Conservation (phyloP, 2,888 invertebrate species). For the Saturnia pavonia region DNA sequence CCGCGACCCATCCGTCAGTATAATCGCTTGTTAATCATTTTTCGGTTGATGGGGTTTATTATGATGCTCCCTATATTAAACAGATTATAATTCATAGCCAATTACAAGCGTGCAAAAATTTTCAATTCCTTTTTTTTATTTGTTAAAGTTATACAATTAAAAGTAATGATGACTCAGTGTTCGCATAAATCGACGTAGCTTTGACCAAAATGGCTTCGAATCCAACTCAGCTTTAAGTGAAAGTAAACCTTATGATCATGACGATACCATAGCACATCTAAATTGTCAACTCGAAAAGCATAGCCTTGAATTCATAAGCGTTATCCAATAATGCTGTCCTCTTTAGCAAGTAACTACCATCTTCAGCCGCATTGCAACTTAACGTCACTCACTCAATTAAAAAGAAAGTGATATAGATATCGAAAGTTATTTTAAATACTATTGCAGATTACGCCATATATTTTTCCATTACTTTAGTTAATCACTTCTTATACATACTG, state of each 20-base stretch:
- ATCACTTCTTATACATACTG: not conserved
- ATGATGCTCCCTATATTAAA: slow-evolving; percentile 58
- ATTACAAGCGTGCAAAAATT: slow-evolving; percentile 65
- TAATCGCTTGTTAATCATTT: slow-evolving; percentile 81
- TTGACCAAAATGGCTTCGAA: not conserved
- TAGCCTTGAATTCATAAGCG: too few species aligned
- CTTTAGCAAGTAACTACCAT: not conserved
- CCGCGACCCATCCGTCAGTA: slow-evolving; percentile 77
- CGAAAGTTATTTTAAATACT: not conserved
- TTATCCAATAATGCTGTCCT: too few species aligned
- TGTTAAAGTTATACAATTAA: slow-evolving; percentile 23
- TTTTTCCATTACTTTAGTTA: not conserved
- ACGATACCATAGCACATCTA: too few species aligned
- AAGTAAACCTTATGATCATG: not conserved
- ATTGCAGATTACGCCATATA: not conserved
- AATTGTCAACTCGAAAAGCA: too few species aligned
- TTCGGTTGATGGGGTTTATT: slow-evolving; percentile 79
- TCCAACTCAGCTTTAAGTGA: not conserved
- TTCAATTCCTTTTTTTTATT: slow-evolving; percentile 44
- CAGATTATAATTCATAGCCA: slow-evolving; percentile 70
- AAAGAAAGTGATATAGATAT: not conserved
- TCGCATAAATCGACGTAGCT: not conserved
- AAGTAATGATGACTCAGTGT: not conserved
- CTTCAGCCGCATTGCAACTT: not conserved
- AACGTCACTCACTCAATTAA: not conserved